Percentiles rank a stretch among this genome's conserved stretches.
Conservation (phyloP, 2,888 invertebrate genomes). For the Chloromyia formosa region DNA sequence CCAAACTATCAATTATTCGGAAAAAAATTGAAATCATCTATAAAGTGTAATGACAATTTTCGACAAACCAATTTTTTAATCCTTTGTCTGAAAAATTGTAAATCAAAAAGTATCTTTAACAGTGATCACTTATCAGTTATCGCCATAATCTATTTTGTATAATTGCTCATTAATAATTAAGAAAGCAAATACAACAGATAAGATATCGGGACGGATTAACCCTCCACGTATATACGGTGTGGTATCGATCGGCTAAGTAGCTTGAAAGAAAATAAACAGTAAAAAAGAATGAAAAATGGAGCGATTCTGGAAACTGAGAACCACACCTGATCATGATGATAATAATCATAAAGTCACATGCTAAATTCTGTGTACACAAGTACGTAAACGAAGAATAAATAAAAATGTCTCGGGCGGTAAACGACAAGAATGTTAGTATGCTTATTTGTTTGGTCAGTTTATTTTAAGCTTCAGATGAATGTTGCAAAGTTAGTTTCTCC, state of each 20-base stretch:
- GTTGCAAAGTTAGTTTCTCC: constrained; percentile 17
- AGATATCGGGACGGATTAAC: neutral
- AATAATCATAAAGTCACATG: constrained; percentile 37
- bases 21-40: too few species aligned
- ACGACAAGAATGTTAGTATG: neutral
- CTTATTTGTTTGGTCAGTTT: neutral
- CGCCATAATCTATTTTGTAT: neutral
- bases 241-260: neutral
- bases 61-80: too few species aligned
- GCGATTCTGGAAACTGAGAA: constrained; percentile 17
- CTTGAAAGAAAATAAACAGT: neutral
- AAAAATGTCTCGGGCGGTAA: constrained; percentile 9
- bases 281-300: neutral
- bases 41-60: too few species aligned
- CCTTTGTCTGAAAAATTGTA: too few species aligned
- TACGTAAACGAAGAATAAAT: constrained; percentile 1
- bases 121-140: neutral
- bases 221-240: neutral
- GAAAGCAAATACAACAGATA: constrained; percentile 1
- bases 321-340: constrained; percentile 31
- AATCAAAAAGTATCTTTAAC: too few species aligned
- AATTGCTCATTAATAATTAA: constrained; percentile 23
- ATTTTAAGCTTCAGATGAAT: constrained; percentile 1
- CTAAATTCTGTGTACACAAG: neutral
- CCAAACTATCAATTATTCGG: too few species aligned